phyloP scores from a whole-genome alignment of 2,888 invertebrate genomes.

The Synergus umbraculus region DNA sequence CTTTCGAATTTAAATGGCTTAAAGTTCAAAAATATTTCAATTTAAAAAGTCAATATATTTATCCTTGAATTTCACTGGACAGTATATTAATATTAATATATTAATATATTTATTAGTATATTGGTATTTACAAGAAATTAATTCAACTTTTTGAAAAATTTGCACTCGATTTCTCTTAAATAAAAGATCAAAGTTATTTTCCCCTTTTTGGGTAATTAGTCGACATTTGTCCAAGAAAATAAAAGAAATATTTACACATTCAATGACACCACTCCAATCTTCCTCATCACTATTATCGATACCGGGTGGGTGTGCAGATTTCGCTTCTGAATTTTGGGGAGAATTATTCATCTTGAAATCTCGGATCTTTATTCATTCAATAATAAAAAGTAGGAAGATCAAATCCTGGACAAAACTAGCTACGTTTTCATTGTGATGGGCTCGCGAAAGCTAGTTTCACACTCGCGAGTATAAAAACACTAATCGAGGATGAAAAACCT shows the following conservation, averaged over 20 bases:
- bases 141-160: no score
- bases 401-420: not conserved
- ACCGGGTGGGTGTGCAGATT: slow-evolving; percentile 52
- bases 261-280: slow-evolving; percentile 76
- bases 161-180: no score
- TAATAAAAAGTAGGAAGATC: not conserved
- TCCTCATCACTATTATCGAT: slow-evolving; percentile 75
- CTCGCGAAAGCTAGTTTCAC: not conserved
- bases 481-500: not conserved
- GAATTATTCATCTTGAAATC: slow-evolving; percentile 69
- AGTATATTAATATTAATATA: no score
- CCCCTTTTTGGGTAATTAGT: not conserved
- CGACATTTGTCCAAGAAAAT: not conserved
- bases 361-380: not conserved
- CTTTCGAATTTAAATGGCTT: no score
- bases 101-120: no score
- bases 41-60: no score
- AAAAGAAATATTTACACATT: slow-evolving; percentile 68
- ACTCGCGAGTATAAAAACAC: slow-evolving; percentile 30
- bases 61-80: no score
- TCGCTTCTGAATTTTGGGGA: slow-evolving; percentile 64
- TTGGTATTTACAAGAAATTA: no score
- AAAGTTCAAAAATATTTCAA: no score
- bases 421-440: slow-evolving; percentile 1
- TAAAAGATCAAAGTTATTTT: no score